Evolutionary conservation across 2,888 invertebrate genomes (phyloP), one percentile per base, ranked within the genome.

Genomic region (Spodoptera littoralis): DNA sequence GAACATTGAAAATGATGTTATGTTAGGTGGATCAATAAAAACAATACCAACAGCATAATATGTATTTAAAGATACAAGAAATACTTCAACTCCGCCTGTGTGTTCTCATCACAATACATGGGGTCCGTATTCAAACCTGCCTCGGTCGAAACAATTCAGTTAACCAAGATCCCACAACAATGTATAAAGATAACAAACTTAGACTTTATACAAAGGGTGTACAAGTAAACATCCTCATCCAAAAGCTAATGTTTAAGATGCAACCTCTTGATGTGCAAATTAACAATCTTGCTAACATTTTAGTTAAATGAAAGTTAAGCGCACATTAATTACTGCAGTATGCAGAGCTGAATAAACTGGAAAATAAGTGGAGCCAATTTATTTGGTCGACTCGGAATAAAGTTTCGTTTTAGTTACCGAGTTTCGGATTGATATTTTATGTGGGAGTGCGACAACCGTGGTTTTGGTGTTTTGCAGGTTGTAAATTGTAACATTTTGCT

Each of bases 191-290:
- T 56, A 59, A 60, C 55, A 74, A 62, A 66, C 42, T 65, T 8
- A 6, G 48, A 47, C 60, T 67, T 63, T 49, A 48, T 58, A 70
- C 65, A 73, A 69, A 70, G 46, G 43, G 68, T 27, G 27, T 27
- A 27, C 27, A 27, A 27, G 30, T 60, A 72, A 59, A 70, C 66
- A 64, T 75, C 70, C 62, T 77, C 73, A 80, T 79, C 55, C 64
- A 50, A 62, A 72, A 60, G 70, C 63, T 73, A 72, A 80, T 73
- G 65, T 64, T 63, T 46, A 65, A 58, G 61, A 68, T 70, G 71
- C 70, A 72, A 51, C 56, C 64, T 46, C 62, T 63, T 61, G 18
- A 62, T 58, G 55, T 36, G 27, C 11, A 49, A 65, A 65, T 76
- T 60, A 71, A 62, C 60, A 42, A 58, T 64, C 44, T 56, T 48